Base-by-base conservation (phyloP, 2,888 invertebrate genomes). In the Drosophila merina region DNA sequence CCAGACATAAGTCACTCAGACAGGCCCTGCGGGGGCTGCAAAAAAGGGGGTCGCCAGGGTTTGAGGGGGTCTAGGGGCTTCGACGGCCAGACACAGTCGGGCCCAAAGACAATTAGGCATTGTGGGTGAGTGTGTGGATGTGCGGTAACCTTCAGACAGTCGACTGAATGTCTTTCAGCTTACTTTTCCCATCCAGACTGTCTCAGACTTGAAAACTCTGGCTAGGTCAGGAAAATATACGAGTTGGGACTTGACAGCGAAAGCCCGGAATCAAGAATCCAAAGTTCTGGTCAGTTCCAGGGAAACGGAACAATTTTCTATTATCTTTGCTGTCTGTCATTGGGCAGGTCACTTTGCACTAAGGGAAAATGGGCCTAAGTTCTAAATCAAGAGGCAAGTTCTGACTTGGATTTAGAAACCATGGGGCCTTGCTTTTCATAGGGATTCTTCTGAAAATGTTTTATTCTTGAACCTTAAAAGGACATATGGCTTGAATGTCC, bases 1-100 rank as follows among this genome's bases (percentile, higher is more conserved):
- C 79, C 82, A 87, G 87, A 87, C 87, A 88, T 83, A 87, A 87
- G 87, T 86, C 88, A 88, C 87, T 88, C 86, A 86, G 86, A 79
- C 80, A 86, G 74, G 79, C 74, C 60, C 76, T 45, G 12, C 45
- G 54, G 68, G 74, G 64, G 63, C 59, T 51, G 52, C 51, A 73
- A 45, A 28, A 9, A 25, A 26, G 31, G 28, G 33, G 50, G 4
- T 2, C n/a, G 57, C 25, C 10, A 2, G 28, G 25, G 10, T 9
- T 10, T 9, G 49, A 48, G 67, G 20, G 12, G 62, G 30, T 44
- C 36, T 36, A 10, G 33, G 36, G 25, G 44, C 25, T 25, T 25
- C 10, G 57, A 25, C 64, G 64, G 64, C 66, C 71, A 63, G 70
- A 66, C 67, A 66, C 52, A 48, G 63, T 60, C 63, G 62, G 36